Conservation (phyloP, 2,888 invertebrate species). For the Hydriomena furcata region DNA sequence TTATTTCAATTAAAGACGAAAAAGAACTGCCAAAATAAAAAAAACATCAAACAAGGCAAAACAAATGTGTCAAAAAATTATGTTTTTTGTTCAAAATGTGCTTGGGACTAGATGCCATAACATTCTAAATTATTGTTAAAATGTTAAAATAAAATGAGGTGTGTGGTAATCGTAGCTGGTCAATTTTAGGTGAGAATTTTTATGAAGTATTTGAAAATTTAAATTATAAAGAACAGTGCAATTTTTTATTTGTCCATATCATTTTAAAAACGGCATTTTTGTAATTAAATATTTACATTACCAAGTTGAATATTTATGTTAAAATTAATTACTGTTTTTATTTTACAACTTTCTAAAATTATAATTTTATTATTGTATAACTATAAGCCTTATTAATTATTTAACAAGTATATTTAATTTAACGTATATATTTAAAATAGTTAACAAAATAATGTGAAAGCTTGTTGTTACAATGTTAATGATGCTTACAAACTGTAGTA, state of each 20-base stretch:
- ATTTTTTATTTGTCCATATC: slow-evolving; percentile 26
- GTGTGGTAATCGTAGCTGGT: slow-evolving; percentile 51
- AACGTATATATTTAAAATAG: slow-evolving; percentile 1
- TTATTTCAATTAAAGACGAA: background rate
- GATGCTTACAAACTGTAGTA: slow-evolving; percentile 63
- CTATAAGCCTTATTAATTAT: slow-evolving; percentile 13
- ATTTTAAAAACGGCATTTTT: slow-evolving; percentile 17
- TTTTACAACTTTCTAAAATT: too few relatives aligned
- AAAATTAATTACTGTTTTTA: too few relatives aligned
- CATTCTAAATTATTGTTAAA: slow-evolving; percentile 66
- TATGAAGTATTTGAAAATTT: slow-evolving; percentile 20
- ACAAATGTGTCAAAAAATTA: slow-evolving; percentile 53
- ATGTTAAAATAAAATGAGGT: slow-evolving; percentile 15
- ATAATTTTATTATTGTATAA: background rate
- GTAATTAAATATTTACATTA: slow-evolving; percentile 1
- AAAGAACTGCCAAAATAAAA: slow-evolving; percentile 57
- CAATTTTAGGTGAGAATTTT: slow-evolving; percentile 65
- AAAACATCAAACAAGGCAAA: slow-evolving; percentile 37
- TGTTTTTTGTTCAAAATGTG: slow-evolving; percentile 35
- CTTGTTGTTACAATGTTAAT: slow-evolving; percentile 68
- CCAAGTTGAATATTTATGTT: background rate
- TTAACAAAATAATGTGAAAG: slow-evolving; percentile 40
- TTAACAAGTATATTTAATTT: slow-evolving; percentile 1
- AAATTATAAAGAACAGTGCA: slow-evolving; percentile 15
- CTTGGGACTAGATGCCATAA: slow-evolving; percentile 40